A percentile compares a stretch with the other conserved stretches of the same genome.
These are phyloP conservation scores for Phyllotreta cruciferae DNA, from an alignment of 2,888 invertebrate species.

Conservation along the genomic window DNA sequence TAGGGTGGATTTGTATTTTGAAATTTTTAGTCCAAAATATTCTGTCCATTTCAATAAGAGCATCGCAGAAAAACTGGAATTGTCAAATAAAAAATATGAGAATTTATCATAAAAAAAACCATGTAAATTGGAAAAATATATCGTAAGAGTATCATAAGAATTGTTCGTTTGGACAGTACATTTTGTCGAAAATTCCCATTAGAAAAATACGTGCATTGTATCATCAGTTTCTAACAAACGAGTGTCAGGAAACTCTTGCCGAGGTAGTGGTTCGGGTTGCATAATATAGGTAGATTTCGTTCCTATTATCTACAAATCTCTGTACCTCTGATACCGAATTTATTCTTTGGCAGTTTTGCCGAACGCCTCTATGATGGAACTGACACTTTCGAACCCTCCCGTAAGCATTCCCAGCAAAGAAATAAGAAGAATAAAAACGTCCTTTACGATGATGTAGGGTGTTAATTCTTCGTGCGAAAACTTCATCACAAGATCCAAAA, in stretches of 20 bases:
- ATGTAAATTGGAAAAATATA: no score
- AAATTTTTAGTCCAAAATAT: slow-evolving; percentile 2
- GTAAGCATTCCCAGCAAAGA: slow-evolving; percentile 76
- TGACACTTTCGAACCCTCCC: slow-evolving; percentile 78
- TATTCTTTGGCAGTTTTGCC: slow-evolving; percentile 13
- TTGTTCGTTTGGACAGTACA: neutral
- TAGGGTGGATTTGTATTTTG: slow-evolving; percentile 11
- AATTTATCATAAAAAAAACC: no score
- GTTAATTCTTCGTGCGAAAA: slow-evolving; percentile 67
- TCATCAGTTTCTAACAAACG: no score
- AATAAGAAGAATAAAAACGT: slow-evolving; percentile 70
- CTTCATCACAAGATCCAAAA: slow-evolving; percentile 79
- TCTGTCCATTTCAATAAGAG: neutral
- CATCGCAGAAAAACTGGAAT: no score
- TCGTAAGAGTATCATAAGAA: no score
- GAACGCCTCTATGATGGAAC: slow-evolving; percentile 61
- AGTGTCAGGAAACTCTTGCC: neutral
- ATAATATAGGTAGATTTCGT: slow-evolving; percentile 1
- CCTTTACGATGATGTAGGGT: slow-evolving; percentile 63
- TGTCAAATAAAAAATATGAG: no score
- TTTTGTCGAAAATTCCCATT: slow-evolving; percentile 2
- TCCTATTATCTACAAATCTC: neutral
- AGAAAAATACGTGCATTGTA: no score
- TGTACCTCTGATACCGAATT: neutral
- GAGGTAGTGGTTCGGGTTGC: slow-evolving; percentile 4